These are phyloP conservation scores for Colostygia pectinataria DNA, from an alignment of 2,888 invertebrate species.

Conservation along the genomic window DNA sequence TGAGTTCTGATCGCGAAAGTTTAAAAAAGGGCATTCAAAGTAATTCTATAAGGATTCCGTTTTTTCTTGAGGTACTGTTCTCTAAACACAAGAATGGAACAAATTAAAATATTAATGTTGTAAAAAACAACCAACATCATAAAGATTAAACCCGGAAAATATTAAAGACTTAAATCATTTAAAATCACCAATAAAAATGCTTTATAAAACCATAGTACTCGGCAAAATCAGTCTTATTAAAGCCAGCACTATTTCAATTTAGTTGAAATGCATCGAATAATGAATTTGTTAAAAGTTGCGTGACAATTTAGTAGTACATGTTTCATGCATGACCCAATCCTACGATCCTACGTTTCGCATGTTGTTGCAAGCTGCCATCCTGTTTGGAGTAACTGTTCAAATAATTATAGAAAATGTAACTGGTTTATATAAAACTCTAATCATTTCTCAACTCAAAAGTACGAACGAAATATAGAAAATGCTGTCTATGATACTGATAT, in stretches of 20 bases:
- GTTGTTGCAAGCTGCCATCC: neutral
- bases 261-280: conserved; percentile 9
- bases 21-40: no score
- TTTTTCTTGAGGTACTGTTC: no score
- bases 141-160: neutral
- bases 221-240: neutral
- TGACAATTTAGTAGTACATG: conserved; percentile 15
- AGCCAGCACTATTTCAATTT: conserved; percentile 23
- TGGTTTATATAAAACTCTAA: no score
- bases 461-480: no score
- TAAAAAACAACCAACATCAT: neutral
- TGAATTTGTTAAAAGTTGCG: conserved; percentile 11
- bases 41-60: no score
- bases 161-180: no score
- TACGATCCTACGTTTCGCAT: no score
- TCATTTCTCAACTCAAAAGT: no score
- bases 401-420: neutral
- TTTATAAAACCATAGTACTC: neutral
- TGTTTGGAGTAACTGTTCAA: neutral
- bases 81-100: no score
- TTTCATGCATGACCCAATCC: neutral
- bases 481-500: conserved; percentile 21
- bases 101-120: neutral
- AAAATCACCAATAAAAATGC: no score
- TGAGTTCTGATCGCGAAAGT: no score